Conservation (phyloP, 2,113 vertebrate genomes). For the Mus musculus region GRCm39 chr10:8931001-8931500, state of each 20-base stretch:
- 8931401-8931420: neutral
- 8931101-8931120: neutral
- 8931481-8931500: neutral
- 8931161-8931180: neutral
- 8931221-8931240: neutral
- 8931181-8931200: neutral
- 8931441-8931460: neutral
- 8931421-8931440: neutral
- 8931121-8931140: neutral
- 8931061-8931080: constrained; percentile 15
- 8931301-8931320: neutral
- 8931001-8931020: neutral
- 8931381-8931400: neutral
- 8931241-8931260: neutral
- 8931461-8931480: neutral
- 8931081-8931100: neutral
- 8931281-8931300: neutral
- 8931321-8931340: neutral
- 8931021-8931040: neutral
- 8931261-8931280: neutral
- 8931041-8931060: constrained; percentile 19
- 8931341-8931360: neutral
- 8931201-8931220: neutral
- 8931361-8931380: neutral
- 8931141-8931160: neutral